Base-by-base conservation (phyloP, 53 echinoderm and acorn worm species). In the Henricia sp. region DNA sequence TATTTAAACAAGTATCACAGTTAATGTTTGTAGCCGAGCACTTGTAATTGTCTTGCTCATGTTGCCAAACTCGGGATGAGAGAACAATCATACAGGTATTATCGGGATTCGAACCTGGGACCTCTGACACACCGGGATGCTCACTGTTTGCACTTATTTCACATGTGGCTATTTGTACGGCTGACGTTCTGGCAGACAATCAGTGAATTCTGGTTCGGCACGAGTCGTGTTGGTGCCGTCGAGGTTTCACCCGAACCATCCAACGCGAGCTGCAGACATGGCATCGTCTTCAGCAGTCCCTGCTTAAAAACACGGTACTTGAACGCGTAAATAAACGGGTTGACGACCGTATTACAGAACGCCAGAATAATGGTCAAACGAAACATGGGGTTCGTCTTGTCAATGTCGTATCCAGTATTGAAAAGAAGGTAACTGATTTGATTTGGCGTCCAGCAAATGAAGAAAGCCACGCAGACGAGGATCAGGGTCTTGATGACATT, bases 281-380 rank as follows among this genome's bases (percentile, higher is more conserved):
- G 65, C n/a, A 69, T 6, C 27, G 52, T 52, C 37, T 83, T 68
- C 42, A 21, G 24, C n/a, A 68, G 50, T 6, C 44, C 67, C 1
- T 52, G 39, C 26, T 52, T 65, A 16, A 83, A 83, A 0, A 64
- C 83, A 19, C 63, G 64, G 38, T 67, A 67, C 36, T 83, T 67
- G 29, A 68, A 50, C 0, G 83, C 83, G 52, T 83, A 83, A n/a
- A 83, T 83, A 53, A 83, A 83, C 26, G 83, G 83, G 26, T 83
- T 83, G 46, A 67, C 68, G 37, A 65, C 33, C 52, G 69, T 83
- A 40, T 83, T 83, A 33, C 83, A 83, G 6, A 50, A 67, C 1
- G 63, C 83, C 26, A 68, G 27, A 1, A 83, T 64, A 3, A 83
- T 64, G 1, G 83, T 67, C 17, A 67, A 53, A 13, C 68, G 83